Base-by-base conservation (phyloP, 2,113 vertebrate species). In the Caretta caretta region DNA sequence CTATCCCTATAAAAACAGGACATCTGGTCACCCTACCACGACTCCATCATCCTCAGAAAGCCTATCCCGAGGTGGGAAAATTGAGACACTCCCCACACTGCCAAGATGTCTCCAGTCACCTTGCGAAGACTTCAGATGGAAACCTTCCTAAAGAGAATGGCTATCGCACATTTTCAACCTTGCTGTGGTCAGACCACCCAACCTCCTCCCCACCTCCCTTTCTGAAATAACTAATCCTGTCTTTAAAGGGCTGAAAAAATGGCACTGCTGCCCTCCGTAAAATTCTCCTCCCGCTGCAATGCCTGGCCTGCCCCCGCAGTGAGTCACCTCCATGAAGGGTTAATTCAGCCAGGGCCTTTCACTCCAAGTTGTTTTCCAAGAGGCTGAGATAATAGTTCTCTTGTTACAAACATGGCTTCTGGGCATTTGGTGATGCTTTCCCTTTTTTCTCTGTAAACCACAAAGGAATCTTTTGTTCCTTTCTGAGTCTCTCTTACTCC, bases 381-480 rank as follows among this genome's bases (percentile, higher is more conserved):
- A 31, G 80, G 96, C 97, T 94, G 94, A 98, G 98, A 98, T 98
- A 98, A 98, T 98, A 98, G 97, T 86, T 98, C 98, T 98, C 98
- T 99, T 98, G 98, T 99, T 99, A 98, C 98, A 98, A 99, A 98
- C 97, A 98, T 98, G 98, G 98, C 98, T 98, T 98, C 98, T 98
- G 98, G 98, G 98, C 98, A 98, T 98, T 97, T 97, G 97, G 98
- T 98, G 95, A 98, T 98, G 98, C 97, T 97, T 98, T 97, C 98
- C 94, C 98, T 98, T 98, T 97, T 97, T 96, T 94, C 96, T 95
- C 84, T 93, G 96, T 46, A 54, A 93, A 46, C 94, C 97, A 98
- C 98, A 98, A 99, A 98, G 98, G 95, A 97, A 96, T 97, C 98
- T 98, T 98, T 99, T 99, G 98, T 99, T 98, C 97, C 91, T 11